Evolutionary conservation across 37 sponge, comb jelly and placozoan species (phyloP), one percentile per base, ranked within the genome.

Genomic region (Oscarella lobularis): DNA sequence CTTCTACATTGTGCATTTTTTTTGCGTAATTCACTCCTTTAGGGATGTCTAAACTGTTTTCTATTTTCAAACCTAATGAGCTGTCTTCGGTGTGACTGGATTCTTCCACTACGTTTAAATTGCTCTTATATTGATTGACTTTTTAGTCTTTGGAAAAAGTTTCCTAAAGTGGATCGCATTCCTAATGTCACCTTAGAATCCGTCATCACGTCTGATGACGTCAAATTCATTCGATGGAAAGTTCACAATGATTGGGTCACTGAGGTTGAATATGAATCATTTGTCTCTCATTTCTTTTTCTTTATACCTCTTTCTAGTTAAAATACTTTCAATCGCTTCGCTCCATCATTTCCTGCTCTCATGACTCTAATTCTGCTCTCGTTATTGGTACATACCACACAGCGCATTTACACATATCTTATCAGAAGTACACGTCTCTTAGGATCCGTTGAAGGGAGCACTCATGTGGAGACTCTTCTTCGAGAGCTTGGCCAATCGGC

Each of bases 1-100:
- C n/a, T n/a, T n/a, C n/a, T n/a, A n/a, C n/a, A n/a, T n/a, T n/a
- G n/a, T n/a, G n/a, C n/a, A n/a, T n/a, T n/a, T n/a, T n/a, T n/a
- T n/a, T n/a, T n/a, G n/a, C n/a, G n/a, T n/a, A n/a, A n/a, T n/a
- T 38, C 33, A 30, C 38, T 38, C 14, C 3, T 66, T 20, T 75
- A 93, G 94, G 89, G 85, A n/a, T 78, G 80, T 66, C 38, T 93
- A 34, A 93, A 83, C 40, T 77, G 86, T 14, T 37, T 93, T 36
- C 74, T 75, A 36, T 78, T 87, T 34, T 74, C 80, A 30, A 83
- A 93, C 70, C 85, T 90, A 27, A 77, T 73, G 5, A 48, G 60
- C 20, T 48, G 60, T 20, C 20, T 48, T 48, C 9, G 60, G 60
- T 48, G 60, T 9, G 60, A n/a, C n/a, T n/a, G n/a, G n/a, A n/a